Evolutionary conservation across 2,113 vertebrate genomes (phyloP), one percentile per base, ranked within the genome.

Genomic region (Chaetura pelagica): DNA sequence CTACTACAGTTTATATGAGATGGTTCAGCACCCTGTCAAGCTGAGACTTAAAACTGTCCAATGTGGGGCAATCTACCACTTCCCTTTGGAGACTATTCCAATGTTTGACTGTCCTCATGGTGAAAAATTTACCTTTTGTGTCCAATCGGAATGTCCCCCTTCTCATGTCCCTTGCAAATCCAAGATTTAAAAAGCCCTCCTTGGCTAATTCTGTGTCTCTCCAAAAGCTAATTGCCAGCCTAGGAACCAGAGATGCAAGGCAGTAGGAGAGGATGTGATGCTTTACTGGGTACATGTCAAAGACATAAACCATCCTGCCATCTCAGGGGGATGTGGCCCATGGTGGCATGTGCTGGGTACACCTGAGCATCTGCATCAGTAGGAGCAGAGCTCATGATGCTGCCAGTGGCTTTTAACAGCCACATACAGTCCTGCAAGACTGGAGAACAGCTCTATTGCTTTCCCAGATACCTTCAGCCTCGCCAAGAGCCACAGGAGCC

Each of bases 161-260:
- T 72, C 85, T 91, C 23, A 55, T 61, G 64, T 55, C 63, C 80
- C 38, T 61, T 54, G 44, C 35, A 93, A 89, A 61, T 10, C 13
- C 34, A 32, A 54, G 63, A 46, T 89, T 94, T 72, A 92, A 92
- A 94, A 89, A 88, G 20, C 63, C 68, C 85, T 88, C 76, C 85
- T 90, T 54, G 61, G 76, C 58, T 84, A 27, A 26, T 84, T 52
- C 68, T 30, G 35, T 48, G 34, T 62, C 89, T 88, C 79, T 82
- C 72, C 63, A 61, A 64, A 85, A 86, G 79, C 68, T 63, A 64
- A 75, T 35, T 35, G 68, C 57, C 3, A 1, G 93, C 85, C 51
- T 49, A 23, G 30, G 40, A 49, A 79, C 93, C 92, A 94, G 88
- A 55, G 40, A 20, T 20, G 34, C 61, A 72, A 81, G 73, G 96